Evolutionary conservation across 2,113 vertebrate species (phyloP), one percentile per base, ranked within the genome.

Genomic region (Anser brachyrhynchus): DNA sequence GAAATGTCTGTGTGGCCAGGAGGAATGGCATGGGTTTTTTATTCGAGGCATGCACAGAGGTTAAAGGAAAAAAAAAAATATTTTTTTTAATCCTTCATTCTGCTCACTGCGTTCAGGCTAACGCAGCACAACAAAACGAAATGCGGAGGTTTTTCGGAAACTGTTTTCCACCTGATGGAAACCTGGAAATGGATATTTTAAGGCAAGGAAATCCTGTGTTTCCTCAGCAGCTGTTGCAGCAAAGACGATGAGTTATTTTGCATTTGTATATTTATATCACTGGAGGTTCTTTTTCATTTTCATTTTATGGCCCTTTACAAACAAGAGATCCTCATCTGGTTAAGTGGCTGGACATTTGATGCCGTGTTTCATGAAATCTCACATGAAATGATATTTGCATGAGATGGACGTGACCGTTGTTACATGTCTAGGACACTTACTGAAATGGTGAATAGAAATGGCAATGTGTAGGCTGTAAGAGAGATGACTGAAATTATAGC

Each of bases 211-310:
- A 87, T 96, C 89, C 92, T 73, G 61, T 90, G 62, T 92, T 95
- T 96, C 92, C 74, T 93, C 84, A 89, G 66, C 89, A 95, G 77
- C 84, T 94, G 89, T 51, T 95, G 71, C 89, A 91, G 35, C 89
- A 92, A 90, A 94, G 74, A 91, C 55, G 80, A 75, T 54, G 31
- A 33, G 71, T 76, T 37, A 44, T 81, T 96, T 96, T 95, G 77
- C 67, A 84, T 87, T 61, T 82, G 9, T 76, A 17, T 65, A 73
- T 91, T 95, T 91, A 62, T 93, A 49, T 72, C 87, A 57, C 65
- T 86, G 41, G 67, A 80, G 23, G n/a, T 88, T 93, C 72, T 51
- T 90, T 90, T 94, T 65, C 18, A 57, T 64, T 91, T 83, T 84
- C 73, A 31, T 28, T 82, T 28, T 89, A 51, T 54, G 15, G 8